Evolutionary conservation across 2,797 vertebrate species (phyloP).

Genomic region (Sitta carolinensis): DNA sequence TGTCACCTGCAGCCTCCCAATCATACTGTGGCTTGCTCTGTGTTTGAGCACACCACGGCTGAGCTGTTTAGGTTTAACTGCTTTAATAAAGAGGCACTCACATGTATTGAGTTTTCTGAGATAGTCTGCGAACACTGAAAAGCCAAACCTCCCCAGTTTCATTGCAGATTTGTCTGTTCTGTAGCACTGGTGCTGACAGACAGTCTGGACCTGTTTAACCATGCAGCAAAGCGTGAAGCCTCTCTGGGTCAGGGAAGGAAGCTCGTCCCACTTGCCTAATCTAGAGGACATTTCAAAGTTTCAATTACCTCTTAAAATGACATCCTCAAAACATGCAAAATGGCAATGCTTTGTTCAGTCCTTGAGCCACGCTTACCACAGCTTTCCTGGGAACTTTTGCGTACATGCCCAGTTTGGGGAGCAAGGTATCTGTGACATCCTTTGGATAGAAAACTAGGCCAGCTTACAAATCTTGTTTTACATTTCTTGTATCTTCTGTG

Average conservation of each 20-base stretch:
- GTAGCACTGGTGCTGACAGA: background rate
- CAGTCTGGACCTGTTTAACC: background rate
- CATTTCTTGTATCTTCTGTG: background rate
- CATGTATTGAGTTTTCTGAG: background rate
- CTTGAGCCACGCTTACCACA: background rate
- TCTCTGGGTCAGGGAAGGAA: background rate
- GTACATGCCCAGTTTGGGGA: background rate
- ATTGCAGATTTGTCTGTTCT: background rate
- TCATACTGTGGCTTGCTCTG: background rate
- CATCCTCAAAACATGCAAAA: background rate
- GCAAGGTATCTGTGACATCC: background rate
- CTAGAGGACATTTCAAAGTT: background rate
- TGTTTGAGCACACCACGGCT: background rate
- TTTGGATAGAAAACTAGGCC: background rate
- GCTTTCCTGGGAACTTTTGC: background rate
- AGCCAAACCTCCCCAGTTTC: background rate
- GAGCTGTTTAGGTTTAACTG: background rate
- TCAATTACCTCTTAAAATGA: background rate
- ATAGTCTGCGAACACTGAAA: background rate
- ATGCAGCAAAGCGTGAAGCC: background rate
- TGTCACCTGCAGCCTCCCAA: background rate
- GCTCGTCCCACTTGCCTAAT: background rate
- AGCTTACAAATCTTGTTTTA: background rate
- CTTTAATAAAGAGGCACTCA: background rate
- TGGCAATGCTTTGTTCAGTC: background rate